Percentiles rank a stretch among this genome's conserved stretches.
Conservation (phyloP, 2,113 vertebrate genomes). For the Nyctereutes procyonoides region DNA sequence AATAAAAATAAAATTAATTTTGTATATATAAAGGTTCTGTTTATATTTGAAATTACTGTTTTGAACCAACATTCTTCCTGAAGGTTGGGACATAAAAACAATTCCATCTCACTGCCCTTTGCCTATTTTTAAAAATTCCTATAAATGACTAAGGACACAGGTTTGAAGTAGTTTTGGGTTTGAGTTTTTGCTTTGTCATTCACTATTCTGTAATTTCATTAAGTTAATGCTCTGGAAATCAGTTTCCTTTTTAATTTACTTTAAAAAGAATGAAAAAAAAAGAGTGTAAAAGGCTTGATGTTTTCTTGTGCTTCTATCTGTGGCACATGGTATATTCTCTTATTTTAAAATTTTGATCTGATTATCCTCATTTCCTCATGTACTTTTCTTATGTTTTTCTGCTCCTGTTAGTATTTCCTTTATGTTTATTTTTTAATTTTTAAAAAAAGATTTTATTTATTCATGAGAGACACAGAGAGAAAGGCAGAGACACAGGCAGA, state of each 20-base stretch:
- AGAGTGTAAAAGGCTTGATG: background rate
- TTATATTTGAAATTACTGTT: slow-evolving; percentile 12
- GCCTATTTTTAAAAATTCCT: background rate
- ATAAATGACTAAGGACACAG: background rate
- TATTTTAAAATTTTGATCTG: background rate
- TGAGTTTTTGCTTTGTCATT: background rate
- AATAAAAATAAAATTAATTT: background rate
- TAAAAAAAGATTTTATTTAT: too few relatives aligned
- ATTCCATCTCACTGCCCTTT: background rate
- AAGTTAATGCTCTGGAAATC: background rate
- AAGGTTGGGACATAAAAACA: background rate
- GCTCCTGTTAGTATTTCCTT: background rate
- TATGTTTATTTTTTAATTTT: background rate
- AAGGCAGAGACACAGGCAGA: too few relatives aligned
- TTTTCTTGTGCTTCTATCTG: background rate
- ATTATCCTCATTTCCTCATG: background rate
- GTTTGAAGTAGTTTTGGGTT: background rate
- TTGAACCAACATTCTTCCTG: background rate
- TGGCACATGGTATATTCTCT: background rate
- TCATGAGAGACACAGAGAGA: too few relatives aligned
- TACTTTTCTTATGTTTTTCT: background rate
- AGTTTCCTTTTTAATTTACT: background rate
- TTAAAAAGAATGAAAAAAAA: background rate
- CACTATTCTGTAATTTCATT: background rate
- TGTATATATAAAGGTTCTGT: background rate